Base-by-base conservation (phyloP, 2,888 invertebrate genomes). In the Patella caerulea region DNA sequence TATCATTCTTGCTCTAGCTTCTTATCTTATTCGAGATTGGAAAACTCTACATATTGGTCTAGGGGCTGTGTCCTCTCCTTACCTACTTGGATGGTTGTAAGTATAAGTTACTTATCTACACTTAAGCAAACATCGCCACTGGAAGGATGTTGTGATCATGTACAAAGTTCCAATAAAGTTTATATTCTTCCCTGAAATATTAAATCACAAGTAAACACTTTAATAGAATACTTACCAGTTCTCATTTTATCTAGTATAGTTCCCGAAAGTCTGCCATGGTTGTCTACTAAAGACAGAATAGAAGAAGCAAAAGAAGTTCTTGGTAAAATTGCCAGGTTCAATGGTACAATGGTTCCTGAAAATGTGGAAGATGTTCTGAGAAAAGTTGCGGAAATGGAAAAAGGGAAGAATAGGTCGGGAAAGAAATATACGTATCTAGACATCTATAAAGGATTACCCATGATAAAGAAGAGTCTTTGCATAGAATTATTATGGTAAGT, bases 211-310 rank as follows among this genome's bases (percentile, higher is more conserved):
- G 45, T 7, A 45, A 34, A 29, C 34, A 34, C 4, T 4, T 34
- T 34, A 34, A 34, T 34, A 34, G 7, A 45, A 45, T 1, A 45
- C 7, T 45, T 45, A 45, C 1, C 7, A 45, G 9, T 45, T 45
- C 45, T 45, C 45, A 45, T 45, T 45, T 45, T 7, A 1, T 45
- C 45, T 45, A 86, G 86, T 76, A 34, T 82, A 12, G 73, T 85
- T 17, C 85, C 86, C 0, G 86, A 86, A 75, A 84, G 84, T 53
- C 69, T 83, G 12, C 70, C 85, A 17, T 86, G 85, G 85, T 77
- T 86, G 69, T 71, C 84, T 3, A 75, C 80, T 19, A 75, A 84
- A 11, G 73, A 76, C 15, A 79, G 78, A 53, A 74, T 77, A 34
- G 74, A 79, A 4, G 79, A 82, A 70, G 82, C 84, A 1, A 78